Evolutionary conservation across 2,113 vertebrate genomes (phyloP), one percentile per base, ranked within the genome.

Genomic region (Aleadryas rufinucha): DNA sequence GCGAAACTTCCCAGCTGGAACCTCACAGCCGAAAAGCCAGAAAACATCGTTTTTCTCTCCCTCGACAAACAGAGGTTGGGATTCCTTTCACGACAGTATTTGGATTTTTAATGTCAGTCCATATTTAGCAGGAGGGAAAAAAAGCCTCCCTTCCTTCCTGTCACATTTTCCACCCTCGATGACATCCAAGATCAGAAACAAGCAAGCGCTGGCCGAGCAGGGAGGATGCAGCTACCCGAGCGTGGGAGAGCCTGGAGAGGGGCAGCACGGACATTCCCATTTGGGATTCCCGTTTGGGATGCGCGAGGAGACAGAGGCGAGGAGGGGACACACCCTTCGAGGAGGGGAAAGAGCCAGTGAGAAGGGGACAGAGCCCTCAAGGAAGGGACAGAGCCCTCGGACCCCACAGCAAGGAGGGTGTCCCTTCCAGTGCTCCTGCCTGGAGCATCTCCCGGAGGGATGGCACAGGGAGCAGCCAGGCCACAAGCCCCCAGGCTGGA

Each of bases 121-220:
- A 88, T 93, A 96, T 97, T 97, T 96, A 97, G 96, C 92, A 89
- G 42, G 53, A 95, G 96, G 85, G 78, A 56, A 75, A 91, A 93
- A 92, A 80, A 96, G 74, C 89, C 95, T 97, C 95, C 92, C 97
- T 97, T 97, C 96, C 97, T 97, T 97, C 97, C 97, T 97, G 95
- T 95, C 94, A 92, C 90, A 95, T 97, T 97, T 97, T 97, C 96
- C 96, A 96, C 88, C 94, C 97, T 93, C 63, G 91, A 91, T 96
- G 94, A 97, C 90, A 97, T 91, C 95, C 81, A 94, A 95, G 94
- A 93, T 72, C 79, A 92, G 91, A 88, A 97, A 91, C 49, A 82
- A 96, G 89, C 81, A 31, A 84, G 84, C 1, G 11, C 54, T 42
- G 81, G 70, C 45, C 0, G 24, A 81, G 80, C 35, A 83, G 42